phyloP scores from a whole-genome alignment of 2,113 vertebrate species.

The Epinephelus lanceolatus region DNA sequence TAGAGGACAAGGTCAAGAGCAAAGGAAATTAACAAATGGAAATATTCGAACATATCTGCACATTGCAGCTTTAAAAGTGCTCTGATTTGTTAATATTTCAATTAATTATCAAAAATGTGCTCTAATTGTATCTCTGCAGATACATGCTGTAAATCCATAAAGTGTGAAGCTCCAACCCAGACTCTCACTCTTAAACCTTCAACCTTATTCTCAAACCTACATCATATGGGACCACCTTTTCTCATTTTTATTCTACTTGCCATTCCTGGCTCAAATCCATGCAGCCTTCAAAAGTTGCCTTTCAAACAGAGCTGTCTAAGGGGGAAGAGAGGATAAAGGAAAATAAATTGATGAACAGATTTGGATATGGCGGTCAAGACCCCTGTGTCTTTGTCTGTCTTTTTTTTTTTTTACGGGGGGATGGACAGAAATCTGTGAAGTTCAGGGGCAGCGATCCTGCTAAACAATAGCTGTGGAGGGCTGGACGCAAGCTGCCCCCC shows the following conservation, averaged over 20 bases:
- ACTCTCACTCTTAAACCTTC: neutral
- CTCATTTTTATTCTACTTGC: neutral
- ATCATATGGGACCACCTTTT: neutral
- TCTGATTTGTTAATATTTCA: slow-evolving; percentile 48
- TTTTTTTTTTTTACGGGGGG: slow-evolving; percentile 1
- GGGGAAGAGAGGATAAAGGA: neutral
- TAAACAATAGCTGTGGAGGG: slow-evolving; percentile 69
- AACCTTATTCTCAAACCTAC: neutral
- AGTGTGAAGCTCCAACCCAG: neutral
- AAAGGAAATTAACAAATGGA: neutral
- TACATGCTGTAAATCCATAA: neutral
- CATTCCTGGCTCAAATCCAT: neutral
- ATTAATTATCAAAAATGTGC: neutral
- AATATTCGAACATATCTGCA: neutral
- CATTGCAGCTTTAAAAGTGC: neutral
- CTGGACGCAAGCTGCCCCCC: slow-evolving; percentile 66
- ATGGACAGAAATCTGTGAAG: slow-evolving; percentile 71
- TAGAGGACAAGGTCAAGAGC: slow-evolving; percentile 21
- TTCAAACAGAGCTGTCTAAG: neutral
- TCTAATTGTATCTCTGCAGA: neutral
- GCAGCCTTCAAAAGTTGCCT: neutral
- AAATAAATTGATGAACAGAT: slow-evolving; percentile 30
- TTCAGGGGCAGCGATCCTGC: slow-evolving; percentile 71
- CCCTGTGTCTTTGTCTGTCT: slow-evolving; percentile 14
- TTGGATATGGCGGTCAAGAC: slow-evolving; percentile 39